Evolutionary conservation across 2,113 vertebrate species (phyloP).

Genomic region (Procavia capensis): DNA sequence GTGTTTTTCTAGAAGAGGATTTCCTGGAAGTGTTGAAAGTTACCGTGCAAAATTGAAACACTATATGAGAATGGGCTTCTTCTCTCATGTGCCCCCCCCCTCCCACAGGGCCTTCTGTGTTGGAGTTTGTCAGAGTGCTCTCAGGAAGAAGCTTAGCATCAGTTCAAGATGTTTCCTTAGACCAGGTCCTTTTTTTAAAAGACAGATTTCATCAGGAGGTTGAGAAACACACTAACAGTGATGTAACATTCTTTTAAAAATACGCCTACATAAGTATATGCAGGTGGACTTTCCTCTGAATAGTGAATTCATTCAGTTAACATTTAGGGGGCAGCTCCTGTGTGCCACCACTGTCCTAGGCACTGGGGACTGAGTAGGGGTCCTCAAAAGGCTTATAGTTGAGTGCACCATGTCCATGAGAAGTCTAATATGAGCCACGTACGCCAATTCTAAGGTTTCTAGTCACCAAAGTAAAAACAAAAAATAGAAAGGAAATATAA

Average conservation of each 20-base stretch:
- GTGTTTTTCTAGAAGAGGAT: neutral
- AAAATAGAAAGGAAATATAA: neutral
- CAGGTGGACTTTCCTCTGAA: neutral
- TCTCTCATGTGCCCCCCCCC: too few relatives aligned
- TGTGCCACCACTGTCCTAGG: too few relatives aligned
- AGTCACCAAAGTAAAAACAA: neutral
- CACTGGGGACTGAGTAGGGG: neutral
- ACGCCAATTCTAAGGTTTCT: neutral
- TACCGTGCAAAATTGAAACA: neutral
- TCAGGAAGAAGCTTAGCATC: neutral
- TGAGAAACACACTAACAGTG: neutral
- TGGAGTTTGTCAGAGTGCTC: neutral
- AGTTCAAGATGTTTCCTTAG: neutral
- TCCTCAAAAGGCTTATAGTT: neutral
- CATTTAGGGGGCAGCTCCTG: neutral
- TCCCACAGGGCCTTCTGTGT: accelerated
- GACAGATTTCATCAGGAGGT: neutral
- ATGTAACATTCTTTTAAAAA: neutral
- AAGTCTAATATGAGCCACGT: accelerated
- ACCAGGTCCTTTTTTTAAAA: neutral
- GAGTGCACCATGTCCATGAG: accelerated
- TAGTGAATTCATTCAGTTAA: accelerated
- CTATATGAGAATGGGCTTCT: neutral
- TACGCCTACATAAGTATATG: accelerated
- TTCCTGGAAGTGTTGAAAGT: conserved; percentile 52